These are phyloP conservation scores for Taenioides sp. DNA, from an alignment of 2,797 vertebrate genomes.

Conservation along the genomic window DNA sequence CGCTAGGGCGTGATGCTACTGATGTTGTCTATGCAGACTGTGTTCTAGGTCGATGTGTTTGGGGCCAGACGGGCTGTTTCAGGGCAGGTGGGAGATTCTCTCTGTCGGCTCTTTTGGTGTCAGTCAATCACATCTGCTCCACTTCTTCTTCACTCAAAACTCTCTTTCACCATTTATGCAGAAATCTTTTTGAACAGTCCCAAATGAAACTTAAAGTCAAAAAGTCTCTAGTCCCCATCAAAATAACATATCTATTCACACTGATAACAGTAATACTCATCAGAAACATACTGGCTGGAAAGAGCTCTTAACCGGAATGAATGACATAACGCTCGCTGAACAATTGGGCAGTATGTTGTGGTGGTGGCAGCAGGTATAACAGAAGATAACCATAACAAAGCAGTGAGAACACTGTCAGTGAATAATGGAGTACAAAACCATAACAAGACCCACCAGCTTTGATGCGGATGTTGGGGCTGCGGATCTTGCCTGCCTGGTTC, in stretches of 20 bases:
- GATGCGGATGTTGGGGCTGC: slow-evolving; percentile 96
- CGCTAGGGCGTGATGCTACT: slow-evolving; percentile 53
- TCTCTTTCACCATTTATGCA: slow-evolving; percentile 18
- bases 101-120: slow-evolving; percentile 49
- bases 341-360: background rate
- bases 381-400: slow-evolving; percentile 1
- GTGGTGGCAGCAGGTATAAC: background rate
- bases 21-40: slow-evolving; percentile 67
- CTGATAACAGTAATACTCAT: background rate
- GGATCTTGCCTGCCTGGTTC: slow-evolving; percentile 96
- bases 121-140: slow-evolving; percentile 69
- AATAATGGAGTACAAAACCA: background rate
- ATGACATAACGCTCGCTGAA: background rate
- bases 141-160: slow-evolving; percentile 40
- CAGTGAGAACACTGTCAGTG: background rate
- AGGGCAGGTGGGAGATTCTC: slow-evolving; percentile 67
- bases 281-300: background rate
- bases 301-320: background rate
- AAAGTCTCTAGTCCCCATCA: background rate
- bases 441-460: slow-evolving; percentile 88
- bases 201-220: slow-evolving; percentile 20
- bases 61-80: slow-evolving; percentile 67
- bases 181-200: slow-evolving; percentile 3
- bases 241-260: background rate
- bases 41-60: slow-evolving; percentile 75